These are phyloP conservation scores for Ctenochaetus hawaiiensis DNA, from an alignment of 2,797 vertebrate species.

Conservation along the genomic window DNA sequence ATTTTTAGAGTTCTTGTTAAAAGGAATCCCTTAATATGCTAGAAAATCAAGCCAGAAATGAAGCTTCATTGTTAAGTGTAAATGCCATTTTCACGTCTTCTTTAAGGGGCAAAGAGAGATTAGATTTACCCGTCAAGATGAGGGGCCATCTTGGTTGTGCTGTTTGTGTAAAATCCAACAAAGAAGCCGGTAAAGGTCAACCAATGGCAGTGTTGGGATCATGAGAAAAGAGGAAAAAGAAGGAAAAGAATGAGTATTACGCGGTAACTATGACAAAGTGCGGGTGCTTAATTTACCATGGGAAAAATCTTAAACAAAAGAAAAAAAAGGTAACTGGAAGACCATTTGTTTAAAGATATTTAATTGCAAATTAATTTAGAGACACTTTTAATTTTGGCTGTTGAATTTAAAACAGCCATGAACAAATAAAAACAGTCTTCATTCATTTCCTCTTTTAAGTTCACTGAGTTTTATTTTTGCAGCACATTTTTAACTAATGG, in stretches of 20 bases:
- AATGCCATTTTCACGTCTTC: not conserved
- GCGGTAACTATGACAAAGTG: constrained; percentile 10
- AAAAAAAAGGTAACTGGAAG: constrained; percentile 20
- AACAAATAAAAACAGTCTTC: constrained; percentile 9
- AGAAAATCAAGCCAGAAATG: not conserved
- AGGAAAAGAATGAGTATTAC: constrained; percentile 76
- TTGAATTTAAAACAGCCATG: constrained; percentile 20
- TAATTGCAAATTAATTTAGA: constrained; percentile 32
- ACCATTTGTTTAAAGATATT: constrained; percentile 32
- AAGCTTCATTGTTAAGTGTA: not conserved
- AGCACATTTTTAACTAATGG: constrained; percentile 21
- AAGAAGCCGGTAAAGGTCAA: constrained; percentile 70
- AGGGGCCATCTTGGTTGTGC: constrained; percentile 96
- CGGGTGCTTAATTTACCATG: constrained; percentile 48
- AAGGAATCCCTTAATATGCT: not conserved
- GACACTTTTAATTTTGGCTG: constrained; percentile 22
- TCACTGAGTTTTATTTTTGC: constrained; percentile 24
- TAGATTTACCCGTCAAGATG: constrained; percentile 93
- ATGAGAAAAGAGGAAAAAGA: constrained; percentile 71
- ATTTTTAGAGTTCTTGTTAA: not conserved
- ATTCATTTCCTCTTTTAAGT: constrained; percentile 13
- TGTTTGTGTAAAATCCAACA: constrained; percentile 78
- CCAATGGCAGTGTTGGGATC: constrained; percentile 69
- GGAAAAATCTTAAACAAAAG: constrained; percentile 41
- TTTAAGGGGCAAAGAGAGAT: not conserved